A percentile compares a stretch with the other conserved stretches of the same genome.
Evolutionary conservation across 2,888 invertebrate species (phyloP).

Genomic region (Xiphydria camelus): DNA sequence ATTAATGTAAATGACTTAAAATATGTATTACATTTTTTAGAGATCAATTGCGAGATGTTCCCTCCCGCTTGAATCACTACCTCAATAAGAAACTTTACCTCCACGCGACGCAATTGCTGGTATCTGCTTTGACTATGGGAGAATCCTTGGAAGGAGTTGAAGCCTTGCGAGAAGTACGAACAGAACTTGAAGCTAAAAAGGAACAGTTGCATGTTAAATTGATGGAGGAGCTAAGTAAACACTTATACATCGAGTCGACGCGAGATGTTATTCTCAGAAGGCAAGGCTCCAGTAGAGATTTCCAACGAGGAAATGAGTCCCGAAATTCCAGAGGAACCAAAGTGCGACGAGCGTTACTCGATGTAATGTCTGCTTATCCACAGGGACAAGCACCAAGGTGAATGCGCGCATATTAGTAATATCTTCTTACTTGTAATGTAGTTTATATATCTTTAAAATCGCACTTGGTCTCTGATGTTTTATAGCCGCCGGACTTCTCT

Average conservation of each 20-base stretch:
- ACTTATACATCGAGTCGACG: constrained; percentile 70
- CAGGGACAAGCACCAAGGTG: constrained; percentile 34
- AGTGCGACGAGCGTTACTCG: constrained; percentile 62
- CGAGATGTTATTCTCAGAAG: constrained; percentile 63
- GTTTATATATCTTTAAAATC: too few species aligned
- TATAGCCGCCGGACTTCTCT: not conserved
- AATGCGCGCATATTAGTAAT: too few species aligned
- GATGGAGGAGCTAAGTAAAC: constrained; percentile 71
- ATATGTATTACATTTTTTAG: constrained; percentile 61
- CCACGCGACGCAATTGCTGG: constrained; percentile 81
- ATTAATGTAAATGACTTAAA: too few species aligned
- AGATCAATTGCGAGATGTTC: constrained; percentile 75
- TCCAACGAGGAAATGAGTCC: constrained; percentile 64
- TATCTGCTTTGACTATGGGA: constrained; percentile 69
- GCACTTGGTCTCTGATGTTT: too few species aligned
- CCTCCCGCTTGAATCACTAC: constrained; percentile 68
- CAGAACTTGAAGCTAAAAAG: constrained; percentile 72
- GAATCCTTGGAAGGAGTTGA: constrained; percentile 80
- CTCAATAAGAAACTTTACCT: constrained; percentile 78
- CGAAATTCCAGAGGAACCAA: constrained; percentile 64
- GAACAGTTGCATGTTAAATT: constrained; percentile 71
- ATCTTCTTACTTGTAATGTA: too few species aligned
- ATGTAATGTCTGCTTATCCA: constrained; percentile 52
- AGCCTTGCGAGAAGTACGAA: constrained; percentile 78
- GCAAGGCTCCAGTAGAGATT: constrained; percentile 66